A percentile compares a stretch with the other conserved stretches of the same genome.
These are phyloP conservation scores for Scaptodrosophila lebanonensis DNA, from an alignment of 1,140 invertebrate genomes.

Conservation along the genomic window DNA sequence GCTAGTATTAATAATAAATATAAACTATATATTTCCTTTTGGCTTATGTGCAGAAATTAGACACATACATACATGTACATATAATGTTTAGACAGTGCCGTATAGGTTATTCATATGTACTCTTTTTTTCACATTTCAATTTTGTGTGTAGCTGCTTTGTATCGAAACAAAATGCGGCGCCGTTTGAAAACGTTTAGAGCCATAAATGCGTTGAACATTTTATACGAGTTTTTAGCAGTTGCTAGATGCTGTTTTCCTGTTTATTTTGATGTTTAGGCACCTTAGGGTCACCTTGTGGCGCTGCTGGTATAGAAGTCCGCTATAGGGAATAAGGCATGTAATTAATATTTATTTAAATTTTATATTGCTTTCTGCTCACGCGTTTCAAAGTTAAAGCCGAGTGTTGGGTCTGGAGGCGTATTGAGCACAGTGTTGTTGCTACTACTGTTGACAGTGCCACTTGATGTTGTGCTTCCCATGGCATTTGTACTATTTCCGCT, in stretches of 20 bases:
- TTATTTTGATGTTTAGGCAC: constrained; percentile 25
- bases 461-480: constrained; percentile 61
- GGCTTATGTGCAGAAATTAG: constrained; percentile 14
- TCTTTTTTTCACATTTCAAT: constrained; percentile 23
- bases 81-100: constrained; percentile 51
- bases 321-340: background rate
- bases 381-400: constrained; percentile 73
- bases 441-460: constrained; percentile 40
- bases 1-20: constrained; percentile 71
- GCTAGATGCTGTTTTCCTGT: constrained; percentile 14
- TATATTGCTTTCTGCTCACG: constrained; percentile 42
- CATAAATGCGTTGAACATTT: constrained; percentile 60
- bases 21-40: constrained; percentile 7
- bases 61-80: constrained; percentile 36
- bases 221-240: constrained; percentile 26
- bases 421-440: constrained; percentile 64
- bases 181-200: constrained; percentile 22
- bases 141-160: constrained; percentile 13
- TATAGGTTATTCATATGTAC: background rate
- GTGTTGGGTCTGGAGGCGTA: constrained; percentile 67
- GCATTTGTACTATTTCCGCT: constrained; percentile 68
- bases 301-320: constrained; percentile 71
- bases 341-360: background rate
- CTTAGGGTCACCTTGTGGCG: constrained; percentile 74
- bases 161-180: constrained; percentile 13